These are phyloP conservation scores for Zaprionus lachaisei DNA, from an alignment of 1,140 invertebrate genomes.

Conservation along the genomic window DNA sequence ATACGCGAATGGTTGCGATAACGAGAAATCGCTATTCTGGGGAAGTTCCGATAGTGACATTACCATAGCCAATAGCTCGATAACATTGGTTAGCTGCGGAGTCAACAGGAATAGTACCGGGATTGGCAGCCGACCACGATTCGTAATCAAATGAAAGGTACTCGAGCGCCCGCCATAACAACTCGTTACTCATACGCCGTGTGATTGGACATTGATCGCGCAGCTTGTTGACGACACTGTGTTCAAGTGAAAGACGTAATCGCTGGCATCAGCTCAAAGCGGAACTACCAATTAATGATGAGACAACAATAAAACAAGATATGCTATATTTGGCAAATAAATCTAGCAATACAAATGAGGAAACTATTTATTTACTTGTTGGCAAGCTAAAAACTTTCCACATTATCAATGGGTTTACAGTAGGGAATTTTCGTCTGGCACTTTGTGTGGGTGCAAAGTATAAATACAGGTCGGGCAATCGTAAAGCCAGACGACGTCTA, in stretches of 20 bases:
- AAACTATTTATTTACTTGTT: not conserved
- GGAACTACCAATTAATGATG: conserved; percentile 41
- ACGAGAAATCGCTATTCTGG: conserved; percentile 40
- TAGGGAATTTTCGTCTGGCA: not conserved
- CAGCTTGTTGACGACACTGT: conserved; percentile 22
- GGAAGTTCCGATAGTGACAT: conserved; percentile 68
- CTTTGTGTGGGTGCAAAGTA: conserved; percentile 34
- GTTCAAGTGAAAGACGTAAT: conserved; percentile 15
- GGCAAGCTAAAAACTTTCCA: not conserved
- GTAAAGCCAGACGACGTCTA: conserved; percentile 15
- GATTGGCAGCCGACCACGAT: conserved; percentile 2
- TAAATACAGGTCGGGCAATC: not conserved
- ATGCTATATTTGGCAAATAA: conserved; percentile 1
- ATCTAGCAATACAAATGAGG: not conserved
- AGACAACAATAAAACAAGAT: conserved; percentile 8
- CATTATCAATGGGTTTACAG: not conserved
- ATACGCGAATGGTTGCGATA: conserved; percentile 48
- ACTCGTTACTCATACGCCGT: conserved; percentile 66
- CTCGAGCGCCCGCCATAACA: conserved; percentile 12
- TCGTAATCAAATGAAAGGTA: conserved; percentile 19
- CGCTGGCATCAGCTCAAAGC: not conserved
- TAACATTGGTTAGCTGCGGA: conserved; percentile 25
- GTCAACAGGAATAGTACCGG: conserved; percentile 15
- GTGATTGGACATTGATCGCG: conserved; percentile 49
- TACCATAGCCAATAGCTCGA: conserved; percentile 62